These are phyloP conservation scores for Sterrhoptilus dennistouni DNA, from an alignment of 2,113 vertebrate species.

Conservation along the genomic window DNA sequence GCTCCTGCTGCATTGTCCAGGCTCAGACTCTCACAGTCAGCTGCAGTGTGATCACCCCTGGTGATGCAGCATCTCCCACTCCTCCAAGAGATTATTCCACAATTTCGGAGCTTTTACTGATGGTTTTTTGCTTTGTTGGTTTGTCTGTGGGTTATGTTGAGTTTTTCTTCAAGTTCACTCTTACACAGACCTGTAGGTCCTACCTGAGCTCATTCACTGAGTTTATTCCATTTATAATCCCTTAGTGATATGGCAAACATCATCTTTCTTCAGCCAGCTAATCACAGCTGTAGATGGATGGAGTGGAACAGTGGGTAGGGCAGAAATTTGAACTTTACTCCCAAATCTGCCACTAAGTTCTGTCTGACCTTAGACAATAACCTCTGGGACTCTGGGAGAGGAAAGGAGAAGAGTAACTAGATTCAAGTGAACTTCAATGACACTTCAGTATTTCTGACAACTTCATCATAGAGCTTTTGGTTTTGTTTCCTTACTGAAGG, in stretches of 20 bases:
- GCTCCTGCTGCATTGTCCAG: neutral
- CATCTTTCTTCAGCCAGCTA: neutral
- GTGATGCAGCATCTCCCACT: neutral
- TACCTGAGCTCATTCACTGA: neutral
- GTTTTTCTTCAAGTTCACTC: neutral
- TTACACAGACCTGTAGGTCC: neutral
- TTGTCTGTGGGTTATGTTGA: neutral
- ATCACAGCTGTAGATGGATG: neutral
- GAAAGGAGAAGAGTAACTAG: neutral
- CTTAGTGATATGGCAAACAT: neutral
- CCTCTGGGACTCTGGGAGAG: neutral
- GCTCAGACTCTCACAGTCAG: neutral
- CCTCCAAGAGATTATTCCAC: neutral
- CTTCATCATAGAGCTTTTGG: neutral
- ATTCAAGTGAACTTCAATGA: neutral
- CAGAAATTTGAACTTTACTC: neutral
- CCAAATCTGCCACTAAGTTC: neutral
- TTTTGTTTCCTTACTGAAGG: neutral
- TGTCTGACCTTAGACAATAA: neutral
- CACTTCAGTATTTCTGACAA: neutral
- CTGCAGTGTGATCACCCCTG: neutral
- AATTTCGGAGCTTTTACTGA: fast-evolving
- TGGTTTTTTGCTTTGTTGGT: neutral
- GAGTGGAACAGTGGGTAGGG: neutral
- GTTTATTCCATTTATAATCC: neutral